Evolutionary conservation across 2,888 invertebrate species (phyloP), one percentile per base, ranked within the genome.

Genomic region (Sicus ferrugineus): DNA sequence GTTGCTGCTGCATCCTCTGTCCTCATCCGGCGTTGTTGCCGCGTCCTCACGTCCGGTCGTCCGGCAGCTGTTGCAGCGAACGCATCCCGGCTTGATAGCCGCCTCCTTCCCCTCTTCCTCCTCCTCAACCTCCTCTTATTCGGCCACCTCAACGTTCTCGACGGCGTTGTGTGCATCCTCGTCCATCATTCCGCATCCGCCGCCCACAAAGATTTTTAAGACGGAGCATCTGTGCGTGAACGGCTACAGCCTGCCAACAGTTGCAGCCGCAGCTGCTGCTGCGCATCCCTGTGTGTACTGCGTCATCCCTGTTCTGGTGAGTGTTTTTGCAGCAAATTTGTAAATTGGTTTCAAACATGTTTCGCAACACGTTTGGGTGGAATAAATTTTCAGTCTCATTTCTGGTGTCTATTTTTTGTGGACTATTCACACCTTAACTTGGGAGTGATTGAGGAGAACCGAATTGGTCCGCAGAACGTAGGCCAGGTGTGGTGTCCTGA

Each of bases 241-340:
- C 80, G 78, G 80, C 73, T 82, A 81, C 83, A 81, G 82, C 76
- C 75, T 82, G 79, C 81, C 80, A 75, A 80, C 80, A 75, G 80
- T 79, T 73, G 78, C 77, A 70, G 76, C 80, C 76, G 79, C 81
- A 74, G 76, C 81, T 75, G 80, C 82, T 79, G 79, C 82, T 80
- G 80, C 80, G 79, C 81, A 82, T 81, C 83, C 83, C 73, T 83
- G 83, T 76, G 83, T 83, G 76, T 83, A 83, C 76, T 83, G 83
- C 78, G 83, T 83, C 64, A 81, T 83, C 78, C 83, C 83, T 73
- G 83, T 83, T 77, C 81, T 83, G 83, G 83, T 83, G 76, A 83
- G 80, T 81, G 61, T 54, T 54, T 1, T 0, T 11, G 16, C n/a
- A n/a, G 42, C 42, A 16, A n/a, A 42, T 42, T 2, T 42, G n/a